Evolutionary conservation across 2,797 vertebrate species (phyloP), one percentile per base, ranked within the genome.

Genomic region (Oreonectes daqikongensis): DNA sequence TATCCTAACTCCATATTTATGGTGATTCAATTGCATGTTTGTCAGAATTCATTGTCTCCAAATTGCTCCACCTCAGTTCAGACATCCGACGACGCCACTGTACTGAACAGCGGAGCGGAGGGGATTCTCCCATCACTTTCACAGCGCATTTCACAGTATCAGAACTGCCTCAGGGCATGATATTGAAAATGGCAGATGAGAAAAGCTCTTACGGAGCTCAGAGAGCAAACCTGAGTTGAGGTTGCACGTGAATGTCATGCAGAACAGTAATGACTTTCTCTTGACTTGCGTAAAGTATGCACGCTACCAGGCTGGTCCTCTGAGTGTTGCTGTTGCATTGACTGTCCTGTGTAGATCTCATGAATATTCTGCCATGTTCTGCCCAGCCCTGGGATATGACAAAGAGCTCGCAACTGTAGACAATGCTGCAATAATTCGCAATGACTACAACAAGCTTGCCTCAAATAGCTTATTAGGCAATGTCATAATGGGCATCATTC

Each of bases 111-210:
- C 42, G 81, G 84, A 81, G 85, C 85, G 78, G 75, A 65, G 85
- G 73, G 84, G 84, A 88, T 90, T 88, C 87, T 87, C 83, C 83
- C 67, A 82, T 85, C 85, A 80, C 86, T 91, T 92, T 91, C 87
- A 91, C 88, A 90, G 88, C 84, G 88, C 87, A 90, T 91, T 92
- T 89, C 90, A 87, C 87, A 26, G 66, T 84, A 90, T 92, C 88
- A 90, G 87, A 85, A 85, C 72, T 63, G 87, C 90, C 88, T 87
- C 75, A 0, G 84, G 90, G 82, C 86, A 87, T 85, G 87, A 83
- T 72, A 84, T 84, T 85, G 86, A 88, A 88, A 87, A 88, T 83
- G 76, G 82, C 83, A 85, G 86, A 84, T 80, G 71, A 78, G 81
- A 75, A 85, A 80, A 83, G 87, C 84, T 86, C 79, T 83, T 63